phyloP scores from a whole-genome alignment of 2,113 vertebrate species.

The Brienomyrus brachyistius region DNA sequence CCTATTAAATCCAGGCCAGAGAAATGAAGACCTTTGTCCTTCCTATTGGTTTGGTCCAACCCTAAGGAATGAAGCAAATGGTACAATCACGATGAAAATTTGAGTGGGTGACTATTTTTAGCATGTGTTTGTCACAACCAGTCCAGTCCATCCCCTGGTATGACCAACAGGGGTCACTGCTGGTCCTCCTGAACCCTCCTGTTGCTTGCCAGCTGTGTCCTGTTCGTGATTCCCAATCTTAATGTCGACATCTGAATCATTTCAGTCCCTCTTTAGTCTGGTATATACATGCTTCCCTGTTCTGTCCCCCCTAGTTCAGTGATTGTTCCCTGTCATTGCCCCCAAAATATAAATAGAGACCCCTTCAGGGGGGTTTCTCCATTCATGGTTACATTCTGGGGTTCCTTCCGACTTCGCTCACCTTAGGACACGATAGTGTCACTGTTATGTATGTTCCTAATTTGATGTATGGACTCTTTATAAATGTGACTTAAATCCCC shows the following conservation, averaged over 20 bases:
- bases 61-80: background rate
- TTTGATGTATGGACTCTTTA: background rate
- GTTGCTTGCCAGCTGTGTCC: background rate
- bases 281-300: background rate
- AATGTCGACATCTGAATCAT: background rate
- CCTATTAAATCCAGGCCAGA: background rate
- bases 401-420: background rate
- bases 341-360: background rate
- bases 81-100: background rate
- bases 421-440: background rate
- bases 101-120: background rate
- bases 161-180: background rate
- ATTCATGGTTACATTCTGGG: background rate
- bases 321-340: background rate
- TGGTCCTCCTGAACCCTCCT: background rate
- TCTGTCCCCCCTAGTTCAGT: background rate
- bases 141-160: background rate
- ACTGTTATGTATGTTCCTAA: background rate
- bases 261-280: background rate
- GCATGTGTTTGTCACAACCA: background rate
- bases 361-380: background rate
- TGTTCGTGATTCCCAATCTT: background rate
- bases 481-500: background rate
- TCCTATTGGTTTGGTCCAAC: background rate
- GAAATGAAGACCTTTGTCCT: background rate